Percentiles rank a stretch among this genome's conserved stretches.
Evolutionary conservation across 1,140 invertebrate species (phyloP).

Genomic region (Drosophila simulans): DNA sequence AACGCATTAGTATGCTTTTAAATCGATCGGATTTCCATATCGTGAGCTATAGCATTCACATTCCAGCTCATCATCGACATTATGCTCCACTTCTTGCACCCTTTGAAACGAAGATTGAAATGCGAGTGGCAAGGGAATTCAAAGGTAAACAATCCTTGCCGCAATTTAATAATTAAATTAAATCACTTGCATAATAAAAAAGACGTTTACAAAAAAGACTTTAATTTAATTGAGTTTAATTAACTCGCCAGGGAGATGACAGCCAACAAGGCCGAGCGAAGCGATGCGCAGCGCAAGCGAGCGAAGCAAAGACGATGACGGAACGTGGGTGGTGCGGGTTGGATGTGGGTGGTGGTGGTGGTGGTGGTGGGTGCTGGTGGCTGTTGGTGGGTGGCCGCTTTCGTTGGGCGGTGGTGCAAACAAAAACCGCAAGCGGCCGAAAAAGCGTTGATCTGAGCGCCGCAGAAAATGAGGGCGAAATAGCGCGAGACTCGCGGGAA

Average conservation of each 20-base stretch:
- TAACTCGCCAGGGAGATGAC: slow-evolving; percentile 82
- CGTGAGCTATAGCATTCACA: no score
- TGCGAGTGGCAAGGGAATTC: not conserved
- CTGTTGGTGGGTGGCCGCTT: not conserved
- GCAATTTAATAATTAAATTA: slow-evolving; percentile 83
- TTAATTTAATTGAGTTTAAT: slow-evolving; percentile 84
- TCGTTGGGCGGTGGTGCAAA: slow-evolving; percentile 46
- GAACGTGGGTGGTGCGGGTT: not conserved
- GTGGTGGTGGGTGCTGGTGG: not conserved
- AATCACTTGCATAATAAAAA: slow-evolving; percentile 84
- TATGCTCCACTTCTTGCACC: not conserved
- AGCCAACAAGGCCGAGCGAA: slow-evolving; percentile 57
- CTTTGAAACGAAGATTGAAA: not conserved
- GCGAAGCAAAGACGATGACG: slow-evolving; percentile 19
- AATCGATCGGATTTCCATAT: no score
- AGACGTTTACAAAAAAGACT: slow-evolving; percentile 64
- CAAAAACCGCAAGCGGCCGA: slow-evolving; percentile 55
- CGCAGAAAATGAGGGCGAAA: not conserved
- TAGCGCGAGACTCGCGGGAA: not conserved
- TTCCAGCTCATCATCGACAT: not conserved
- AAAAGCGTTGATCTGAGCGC: slow-evolving; percentile 15
- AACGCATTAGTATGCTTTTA: no score
- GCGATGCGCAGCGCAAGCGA: not conserved
- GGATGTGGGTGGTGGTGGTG: not conserved
- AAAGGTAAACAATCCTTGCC: slow-evolving; percentile 68